Evolutionary conservation across 2,888 invertebrate genomes (phyloP), one percentile per base, ranked within the genome.

Genomic region (Sphecodes monilicornis): DNA sequence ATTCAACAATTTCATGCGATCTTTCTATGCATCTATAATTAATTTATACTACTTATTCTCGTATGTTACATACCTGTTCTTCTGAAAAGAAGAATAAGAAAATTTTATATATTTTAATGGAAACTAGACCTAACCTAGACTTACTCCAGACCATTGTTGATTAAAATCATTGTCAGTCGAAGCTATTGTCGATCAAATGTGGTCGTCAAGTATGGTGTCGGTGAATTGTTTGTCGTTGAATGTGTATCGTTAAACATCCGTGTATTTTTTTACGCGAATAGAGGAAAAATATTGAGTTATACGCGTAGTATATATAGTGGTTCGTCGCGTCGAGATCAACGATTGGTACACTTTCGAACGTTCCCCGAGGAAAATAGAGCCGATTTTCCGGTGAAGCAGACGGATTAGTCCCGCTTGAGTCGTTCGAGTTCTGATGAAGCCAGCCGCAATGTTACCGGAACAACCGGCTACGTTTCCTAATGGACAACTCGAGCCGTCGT

Each of bases 381-480:
- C 32, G 16, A 32, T n/a, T 41, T 18, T 16, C 64, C 64, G 29
- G 29, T 18, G 64, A 29, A 16, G 29, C 32, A 29, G 64, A 32
- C 64, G 32, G 18, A 64, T 64, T 29, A 64, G 29, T 64, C 64
- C 64, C 64, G 64, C 32, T 32, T 64, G 64, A 29, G 32, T 57
- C 70, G 72, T 72, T 57, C 64, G 54, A 71, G 72, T 80, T 72
- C 71, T 81, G 80, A 80, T 79, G 79, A 81, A 81, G 80, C 72
- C 73, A 68, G 16, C 54, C 6, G 74, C 82, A 74, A 81, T 81
- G 46, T 32, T 73, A 66, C 50, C 36, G 46, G 79, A 81, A 81
- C 80, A 81, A 80, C 79, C 80, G 72, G 26, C 54, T 72, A 81
- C 80, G 80, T 72, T 79, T 80, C 81, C 80, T 39, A 39, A 79